Conservation (phyloP, 2,888 invertebrate genomes). For the Cacoxenus indagator region DNA sequence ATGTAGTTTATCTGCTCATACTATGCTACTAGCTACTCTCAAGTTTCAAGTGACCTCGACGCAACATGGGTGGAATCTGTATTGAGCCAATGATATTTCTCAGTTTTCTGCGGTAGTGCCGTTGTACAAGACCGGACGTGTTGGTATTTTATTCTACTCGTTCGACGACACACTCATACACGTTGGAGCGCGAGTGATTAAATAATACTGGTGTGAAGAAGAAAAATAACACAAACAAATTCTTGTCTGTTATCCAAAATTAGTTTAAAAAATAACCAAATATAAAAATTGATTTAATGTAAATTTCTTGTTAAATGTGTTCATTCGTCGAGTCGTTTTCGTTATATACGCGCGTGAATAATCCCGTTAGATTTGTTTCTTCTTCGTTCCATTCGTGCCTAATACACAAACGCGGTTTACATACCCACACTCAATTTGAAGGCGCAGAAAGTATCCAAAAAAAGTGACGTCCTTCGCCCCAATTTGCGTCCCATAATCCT, state of each 20-base stretch:
- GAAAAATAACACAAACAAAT: conserved; percentile 57
- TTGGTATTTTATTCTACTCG: conserved; percentile 41
- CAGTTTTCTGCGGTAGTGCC: conserved; percentile 65
- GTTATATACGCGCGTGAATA: background rate
- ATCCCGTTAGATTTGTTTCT: background rate
- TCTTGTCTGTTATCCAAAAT: background rate
- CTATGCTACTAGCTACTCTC: too few relatives aligned
- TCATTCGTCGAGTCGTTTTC: background rate
- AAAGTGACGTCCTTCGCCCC: conserved; percentile 1
- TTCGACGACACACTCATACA: conserved; percentile 33
- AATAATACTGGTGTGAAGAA: conserved; percentile 58
- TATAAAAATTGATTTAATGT: background rate
- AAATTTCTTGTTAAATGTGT: background rate
- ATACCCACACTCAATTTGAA: background rate
- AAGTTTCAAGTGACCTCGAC: too few relatives aligned
- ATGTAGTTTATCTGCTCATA: too few relatives aligned
- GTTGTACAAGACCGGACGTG: conserved; percentile 55
- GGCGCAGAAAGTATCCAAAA: background rate
- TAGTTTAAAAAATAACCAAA: background rate
- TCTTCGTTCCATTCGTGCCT: background rate
- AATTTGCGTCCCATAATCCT: background rate
- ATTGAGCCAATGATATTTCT: too few relatives aligned
- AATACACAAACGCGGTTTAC: background rate
- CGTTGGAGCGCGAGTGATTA: conserved; percentile 47
- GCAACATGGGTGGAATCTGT: too few relatives aligned